phyloP scores from a whole-genome alignment of 2,888 invertebrate genomes.

The Pachymerium ferrugineum region DNA sequence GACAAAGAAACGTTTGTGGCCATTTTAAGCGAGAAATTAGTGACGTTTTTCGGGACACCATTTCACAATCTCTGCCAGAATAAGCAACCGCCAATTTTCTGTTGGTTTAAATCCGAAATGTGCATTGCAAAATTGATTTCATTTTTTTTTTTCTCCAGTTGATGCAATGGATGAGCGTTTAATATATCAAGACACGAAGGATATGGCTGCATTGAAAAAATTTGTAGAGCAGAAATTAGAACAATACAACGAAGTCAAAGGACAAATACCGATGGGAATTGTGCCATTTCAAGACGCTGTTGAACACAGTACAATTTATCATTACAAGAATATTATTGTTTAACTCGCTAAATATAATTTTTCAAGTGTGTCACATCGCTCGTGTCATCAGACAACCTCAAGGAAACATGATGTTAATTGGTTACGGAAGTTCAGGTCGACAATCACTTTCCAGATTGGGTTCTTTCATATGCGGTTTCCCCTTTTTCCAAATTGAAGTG shows the following conservation, averaged over 20 bases:
- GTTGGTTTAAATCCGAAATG: slow-evolving; percentile 39
- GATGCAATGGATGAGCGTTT: slow-evolving; percentile 72
- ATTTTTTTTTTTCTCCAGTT: slow-evolving; percentile 48
- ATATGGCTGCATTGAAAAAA: slow-evolving; percentile 56
- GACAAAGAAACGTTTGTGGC: slow-evolving; percentile 72
- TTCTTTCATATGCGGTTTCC: slow-evolving; percentile 71
- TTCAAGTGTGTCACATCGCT: slow-evolving; percentile 64
- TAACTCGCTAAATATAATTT: background rate
- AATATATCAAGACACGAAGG: slow-evolving; percentile 72
- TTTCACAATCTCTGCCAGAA: slow-evolving; percentile 69
- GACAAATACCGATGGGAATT: slow-evolving; percentile 70
- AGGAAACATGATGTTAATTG: slow-evolving; percentile 76
- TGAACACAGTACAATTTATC: slow-evolving; percentile 56
- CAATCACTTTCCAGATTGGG: slow-evolving; percentile 72
- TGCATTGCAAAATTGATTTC: background rate
- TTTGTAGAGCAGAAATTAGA: slow-evolving; percentile 59
- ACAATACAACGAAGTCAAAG: slow-evolving; percentile 73
- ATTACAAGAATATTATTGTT: background rate
- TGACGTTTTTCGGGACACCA: slow-evolving; percentile 71
- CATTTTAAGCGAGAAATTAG: slow-evolving; percentile 66
- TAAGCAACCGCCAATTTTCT: slow-evolving; percentile 60
- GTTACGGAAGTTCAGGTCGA: slow-evolving; percentile 79
- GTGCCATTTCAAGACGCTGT: slow-evolving; percentile 82
- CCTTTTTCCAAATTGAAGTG: slow-evolving; percentile 70
- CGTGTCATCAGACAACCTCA: slow-evolving; percentile 74